These are phyloP conservation scores for Gasterosteus nipponicus DNA, from an alignment of 2,113 vertebrate genomes.

Conservation along the genomic window DNA sequence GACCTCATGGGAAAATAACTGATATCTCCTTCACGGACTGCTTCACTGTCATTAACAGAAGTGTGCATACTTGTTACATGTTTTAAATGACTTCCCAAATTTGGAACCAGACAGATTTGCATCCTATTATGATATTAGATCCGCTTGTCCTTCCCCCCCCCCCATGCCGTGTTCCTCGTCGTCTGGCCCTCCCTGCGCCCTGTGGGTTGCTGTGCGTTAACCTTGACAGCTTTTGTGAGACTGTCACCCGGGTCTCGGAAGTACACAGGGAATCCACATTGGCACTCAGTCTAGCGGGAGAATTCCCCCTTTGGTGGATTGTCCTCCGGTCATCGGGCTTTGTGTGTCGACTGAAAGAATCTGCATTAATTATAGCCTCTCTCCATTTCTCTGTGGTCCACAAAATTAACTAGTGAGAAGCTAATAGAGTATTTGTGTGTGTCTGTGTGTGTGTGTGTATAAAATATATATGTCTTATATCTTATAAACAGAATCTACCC, in stretches of 20 bases:
- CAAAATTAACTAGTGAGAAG: slow-evolving; percentile 66
- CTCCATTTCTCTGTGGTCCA: slow-evolving; percentile 54
- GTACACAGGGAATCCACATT: slow-evolving; percentile 78
- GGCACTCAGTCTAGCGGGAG: slow-evolving; percentile 77
- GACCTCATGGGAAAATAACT: slow-evolving; percentile 37
- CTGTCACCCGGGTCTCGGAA: slow-evolving; percentile 76
- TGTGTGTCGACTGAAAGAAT: slow-evolving; percentile 78
- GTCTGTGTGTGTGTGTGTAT: neutral
- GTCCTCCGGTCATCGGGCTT: slow-evolving; percentile 71
- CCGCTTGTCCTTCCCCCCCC: slow-evolving; percentile 56
- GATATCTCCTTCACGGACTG: slow-evolving; percentile 18
- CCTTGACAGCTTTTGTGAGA: slow-evolving; percentile 78
- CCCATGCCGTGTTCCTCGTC: slow-evolving; percentile 52
- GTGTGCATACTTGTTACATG: neutral
- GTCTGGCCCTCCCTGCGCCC: slow-evolving; percentile 53
- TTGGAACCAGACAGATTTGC: slow-evolving; percentile 35
- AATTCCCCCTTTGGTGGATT: slow-evolving; percentile 73
- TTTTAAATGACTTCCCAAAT: neutral
- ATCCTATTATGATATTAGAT: slow-evolving; percentile 46
- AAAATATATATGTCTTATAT: slow-evolving; percentile 5
- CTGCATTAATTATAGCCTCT: slow-evolving; percentile 80
- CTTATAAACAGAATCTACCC: neutral
- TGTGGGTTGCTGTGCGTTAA: slow-evolving; percentile 74
- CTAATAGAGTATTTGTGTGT: slow-evolving; percentile 45
- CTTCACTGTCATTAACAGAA: neutral